Conservation (phyloP, 1,140 invertebrate species). For the Mylabris phalerata region DNA sequence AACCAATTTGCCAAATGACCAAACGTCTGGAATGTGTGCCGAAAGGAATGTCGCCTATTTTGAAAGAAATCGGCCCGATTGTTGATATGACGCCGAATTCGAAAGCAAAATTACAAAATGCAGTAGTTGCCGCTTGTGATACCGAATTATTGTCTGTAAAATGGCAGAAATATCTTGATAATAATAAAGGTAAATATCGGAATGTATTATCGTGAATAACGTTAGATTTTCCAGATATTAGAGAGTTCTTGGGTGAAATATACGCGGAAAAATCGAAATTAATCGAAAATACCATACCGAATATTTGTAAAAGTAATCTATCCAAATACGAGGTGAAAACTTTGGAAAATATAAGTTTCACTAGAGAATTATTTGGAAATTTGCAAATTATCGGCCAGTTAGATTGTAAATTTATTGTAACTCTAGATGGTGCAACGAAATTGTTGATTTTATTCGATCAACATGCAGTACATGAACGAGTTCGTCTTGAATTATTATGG, state of each 20-base stretch:
- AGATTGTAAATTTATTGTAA: constrained; percentile 62
- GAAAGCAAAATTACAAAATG: constrained; percentile 29
- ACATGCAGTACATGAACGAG: constrained; percentile 68
- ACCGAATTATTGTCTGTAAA: constrained; percentile 36
- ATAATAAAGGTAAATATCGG: constrained; percentile 23
- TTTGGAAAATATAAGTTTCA: constrained; percentile 26
- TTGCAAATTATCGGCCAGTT: constrained; percentile 56
- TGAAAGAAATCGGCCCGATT: constrained; percentile 26
- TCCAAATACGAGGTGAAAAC: constrained; percentile 10
- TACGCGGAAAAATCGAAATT: constrained; percentile 32
- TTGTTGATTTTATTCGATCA: constrained; percentile 63
- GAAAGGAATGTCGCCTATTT: constrained; percentile 42
- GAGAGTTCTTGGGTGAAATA: constrained; percentile 34
- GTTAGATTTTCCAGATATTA: constrained; percentile 28
- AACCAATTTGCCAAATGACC: constrained; percentile 22
- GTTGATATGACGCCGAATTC: constrained; percentile 30
- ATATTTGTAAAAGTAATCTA: constrained; percentile 1
- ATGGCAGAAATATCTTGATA: constrained; percentile 37
- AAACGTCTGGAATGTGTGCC: constrained; percentile 39
- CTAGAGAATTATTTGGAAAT: constrained; percentile 29
- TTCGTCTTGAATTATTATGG: constrained; percentile 53
- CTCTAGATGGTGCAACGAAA: constrained; percentile 36
- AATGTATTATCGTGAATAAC: not conserved
- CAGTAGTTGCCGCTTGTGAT: constrained; percentile 31
- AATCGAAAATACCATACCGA: constrained; percentile 25